Conservation (phyloP, 2,888 invertebrate species). For the Thera britannica region DNA sequence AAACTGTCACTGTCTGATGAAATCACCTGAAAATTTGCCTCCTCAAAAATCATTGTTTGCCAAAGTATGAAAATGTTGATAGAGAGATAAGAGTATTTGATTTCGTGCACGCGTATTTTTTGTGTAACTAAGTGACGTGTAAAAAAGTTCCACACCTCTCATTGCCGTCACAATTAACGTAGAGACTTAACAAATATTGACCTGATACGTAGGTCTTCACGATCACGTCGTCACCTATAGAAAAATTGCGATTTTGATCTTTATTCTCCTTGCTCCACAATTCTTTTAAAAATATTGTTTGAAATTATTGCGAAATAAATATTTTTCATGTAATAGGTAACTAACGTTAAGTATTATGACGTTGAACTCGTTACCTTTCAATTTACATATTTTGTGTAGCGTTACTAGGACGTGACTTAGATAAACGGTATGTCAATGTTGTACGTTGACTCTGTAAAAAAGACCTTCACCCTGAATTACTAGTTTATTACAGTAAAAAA, state of each 20-base stretch:
- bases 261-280: slow-evolving; percentile 3
- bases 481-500: no score
- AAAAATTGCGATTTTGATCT: slow-evolving; percentile 12
- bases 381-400: slow-evolving; percentile 39
- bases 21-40: slow-evolving; percentile 2
- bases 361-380: slow-evolving; percentile 14
- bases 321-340: background rate
- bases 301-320: slow-evolving; percentile 8
- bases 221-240: slow-evolving; percentile 34
- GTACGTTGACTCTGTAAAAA: slow-evolving; percentile 36
- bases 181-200: slow-evolving; percentile 64
- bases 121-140: slow-evolving; percentile 59
- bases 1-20: slow-evolving; percentile 2
- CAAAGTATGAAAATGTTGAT: slow-evolving; percentile 11
- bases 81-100: slow-evolving; percentile 15
- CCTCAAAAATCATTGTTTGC: slow-evolving; percentile 11
- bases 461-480: no score
- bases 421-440: slow-evolving; percentile 40
- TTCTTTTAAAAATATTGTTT: slow-evolving; percentile 5
- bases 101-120: slow-evolving; percentile 12
- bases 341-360: background rate
- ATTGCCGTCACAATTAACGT: slow-evolving; percentile 52
- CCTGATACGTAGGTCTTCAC: slow-evolving; percentile 65
- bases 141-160: slow-evolving; percentile 77
- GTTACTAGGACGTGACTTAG: slow-evolving; percentile 43